phyloP scores from a whole-genome alignment of 2,797 vertebrate genomes.

The Petrocephalus schoutedeni region DNA sequence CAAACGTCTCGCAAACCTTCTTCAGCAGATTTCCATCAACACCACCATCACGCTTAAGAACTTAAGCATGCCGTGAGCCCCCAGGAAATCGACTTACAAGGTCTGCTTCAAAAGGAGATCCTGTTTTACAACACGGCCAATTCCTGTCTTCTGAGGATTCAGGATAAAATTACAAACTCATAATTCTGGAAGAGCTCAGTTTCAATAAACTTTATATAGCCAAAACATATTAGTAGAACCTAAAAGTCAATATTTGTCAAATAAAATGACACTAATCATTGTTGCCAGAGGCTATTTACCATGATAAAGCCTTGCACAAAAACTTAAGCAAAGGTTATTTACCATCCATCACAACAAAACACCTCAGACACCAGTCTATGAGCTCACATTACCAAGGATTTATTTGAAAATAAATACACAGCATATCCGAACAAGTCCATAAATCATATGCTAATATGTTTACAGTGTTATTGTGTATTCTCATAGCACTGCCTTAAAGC shows the following conservation, averaged over 20 bases:
- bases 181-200: not conserved
- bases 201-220: not conserved
- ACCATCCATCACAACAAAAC: not conserved
- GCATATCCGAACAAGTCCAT: not conserved
- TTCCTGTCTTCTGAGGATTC: not conserved
- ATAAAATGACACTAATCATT: not conserved
- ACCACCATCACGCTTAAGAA: not conserved
- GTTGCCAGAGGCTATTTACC: not conserved
- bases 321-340: not conserved
- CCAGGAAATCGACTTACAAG: slow-evolving; percentile 6
- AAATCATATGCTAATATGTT: not conserved
- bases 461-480: not conserved
- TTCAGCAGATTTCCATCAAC: not conserved
- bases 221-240: not conserved
- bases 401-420: not conserved
- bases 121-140: not conserved
- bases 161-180: not conserved
- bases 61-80: not conserved
- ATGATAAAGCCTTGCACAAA: not conserved
- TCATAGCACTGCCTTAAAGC: not conserved
- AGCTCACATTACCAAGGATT: not conserved
- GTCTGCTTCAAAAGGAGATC: slow-evolving; percentile 9
- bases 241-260: not conserved
- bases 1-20: not conserved
- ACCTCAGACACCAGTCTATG: not conserved